These are phyloP conservation scores for Cheilosia grossa DNA, from an alignment of 2,888 invertebrate species.

Conservation along the genomic window DNA sequence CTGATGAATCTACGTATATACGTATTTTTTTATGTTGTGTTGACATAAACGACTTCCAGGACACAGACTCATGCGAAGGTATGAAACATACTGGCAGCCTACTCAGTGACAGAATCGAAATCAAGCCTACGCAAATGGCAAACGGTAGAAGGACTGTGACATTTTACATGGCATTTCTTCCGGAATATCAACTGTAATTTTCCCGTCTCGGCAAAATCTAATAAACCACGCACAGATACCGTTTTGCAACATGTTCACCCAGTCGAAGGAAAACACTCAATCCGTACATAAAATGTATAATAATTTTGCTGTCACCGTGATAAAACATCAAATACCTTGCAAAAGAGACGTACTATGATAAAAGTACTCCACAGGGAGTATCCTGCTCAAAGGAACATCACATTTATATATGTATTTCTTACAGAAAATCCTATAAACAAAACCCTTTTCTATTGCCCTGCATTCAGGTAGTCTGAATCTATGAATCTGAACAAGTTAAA, in stretches of 20 bases:
- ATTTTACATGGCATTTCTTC: neutral
- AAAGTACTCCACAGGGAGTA: slow-evolving; percentile 22
- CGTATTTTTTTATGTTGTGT: too few relatives aligned
- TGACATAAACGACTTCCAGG: too few relatives aligned
- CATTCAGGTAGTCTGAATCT: slow-evolving; percentile 10
- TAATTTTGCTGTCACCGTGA: slow-evolving; percentile 51
- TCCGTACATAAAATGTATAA: slow-evolving; percentile 25
- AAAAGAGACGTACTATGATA: slow-evolving; percentile 1
- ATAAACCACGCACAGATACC: slow-evolving; percentile 1
- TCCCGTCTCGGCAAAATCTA: neutral
- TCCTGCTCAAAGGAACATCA: slow-evolving; percentile 7
- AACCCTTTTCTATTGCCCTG: slow-evolving; percentile 28
- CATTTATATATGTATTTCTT: neutral
- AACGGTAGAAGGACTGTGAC: too few relatives aligned
- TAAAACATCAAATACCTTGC: slow-evolving; percentile 56
- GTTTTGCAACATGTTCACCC: neutral
- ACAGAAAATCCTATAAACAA: too few relatives aligned
- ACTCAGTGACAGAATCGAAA: too few relatives aligned
- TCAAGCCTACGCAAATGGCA: too few relatives aligned
- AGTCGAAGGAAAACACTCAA: slow-evolving; percentile 32
- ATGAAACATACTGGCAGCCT: too few relatives aligned
- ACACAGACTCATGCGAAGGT: too few relatives aligned
- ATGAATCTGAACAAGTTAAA: neutral
- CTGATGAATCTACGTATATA: too few relatives aligned
- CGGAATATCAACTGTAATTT: slow-evolving; percentile 1